phyloP scores from a whole-genome alignment of 2,113 vertebrate species.

The Hassar affinis region DNA sequence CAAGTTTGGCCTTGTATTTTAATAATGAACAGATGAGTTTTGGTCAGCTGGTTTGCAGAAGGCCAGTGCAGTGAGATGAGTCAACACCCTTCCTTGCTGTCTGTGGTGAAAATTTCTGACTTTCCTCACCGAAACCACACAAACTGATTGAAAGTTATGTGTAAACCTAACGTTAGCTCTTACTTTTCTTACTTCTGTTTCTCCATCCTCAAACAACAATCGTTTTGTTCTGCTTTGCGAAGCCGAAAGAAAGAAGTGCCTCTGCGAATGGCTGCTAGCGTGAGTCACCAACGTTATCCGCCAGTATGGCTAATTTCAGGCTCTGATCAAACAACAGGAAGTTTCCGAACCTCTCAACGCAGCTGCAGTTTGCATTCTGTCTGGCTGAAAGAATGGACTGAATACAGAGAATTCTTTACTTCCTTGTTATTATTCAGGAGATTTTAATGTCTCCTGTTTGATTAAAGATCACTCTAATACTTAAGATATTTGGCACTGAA shows the following conservation, averaged over 20 bases:
- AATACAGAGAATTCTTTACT: slow-evolving; percentile 46
- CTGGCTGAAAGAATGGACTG: slow-evolving; percentile 51
- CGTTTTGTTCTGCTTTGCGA: not conserved
- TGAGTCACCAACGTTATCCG: slow-evolving; percentile 37
- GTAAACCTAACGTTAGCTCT: not conserved
- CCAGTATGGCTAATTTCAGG: slow-evolving; percentile 49
- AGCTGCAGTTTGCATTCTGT: slow-evolving; percentile 45
- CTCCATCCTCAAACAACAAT: not conserved
- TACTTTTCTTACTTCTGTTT: not conserved
- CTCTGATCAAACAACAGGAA: slow-evolving; percentile 58
- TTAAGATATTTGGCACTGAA: not conserved
- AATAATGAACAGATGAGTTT: slow-evolving; percentile 36
- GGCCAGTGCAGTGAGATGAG: not conserved
- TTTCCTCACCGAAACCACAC: slow-evolving; percentile 10
- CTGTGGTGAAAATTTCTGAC: not conserved
- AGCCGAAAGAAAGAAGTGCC: not conserved
- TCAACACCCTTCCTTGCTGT: not conserved
- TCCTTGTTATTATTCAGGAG: not conserved
- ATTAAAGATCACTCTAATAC: not conserved
- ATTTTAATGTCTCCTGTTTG: not conserved
- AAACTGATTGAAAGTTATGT: not conserved
- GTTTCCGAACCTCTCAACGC: slow-evolving; percentile 34
- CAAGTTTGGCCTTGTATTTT: slow-evolving; percentile 28
- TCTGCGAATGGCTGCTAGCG: slow-evolving; percentile 48
- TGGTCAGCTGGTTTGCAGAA: not conserved